Conservation (phyloP, 1,140 invertebrate genomes). For the Monochamus saltuarius region DNA sequence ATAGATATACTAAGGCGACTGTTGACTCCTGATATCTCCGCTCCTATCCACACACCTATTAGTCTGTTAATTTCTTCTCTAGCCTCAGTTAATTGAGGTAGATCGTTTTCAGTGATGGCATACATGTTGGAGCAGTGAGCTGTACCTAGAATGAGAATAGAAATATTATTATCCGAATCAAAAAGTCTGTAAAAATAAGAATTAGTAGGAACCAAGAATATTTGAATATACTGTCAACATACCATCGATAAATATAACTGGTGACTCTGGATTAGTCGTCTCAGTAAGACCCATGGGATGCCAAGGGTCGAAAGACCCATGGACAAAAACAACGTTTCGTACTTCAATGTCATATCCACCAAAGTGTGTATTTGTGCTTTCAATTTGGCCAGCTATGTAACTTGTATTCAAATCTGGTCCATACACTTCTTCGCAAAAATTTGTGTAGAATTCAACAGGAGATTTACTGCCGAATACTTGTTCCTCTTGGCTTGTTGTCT, state of each 20-base stretch:
- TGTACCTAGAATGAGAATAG: not conserved
- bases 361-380: not conserved
- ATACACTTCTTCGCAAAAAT: not conserved
- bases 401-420: not conserved
- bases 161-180: too few species aligned
- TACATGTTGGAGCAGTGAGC: slow-evolving; percentile 77
- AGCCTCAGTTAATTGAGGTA: slow-evolving; percentile 63
- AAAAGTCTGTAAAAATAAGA: too few species aligned
- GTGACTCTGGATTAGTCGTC: not conserved
- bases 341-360: slow-evolving; percentile 2
- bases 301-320: slow-evolving; percentile 9
- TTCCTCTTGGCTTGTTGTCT: too few species aligned
- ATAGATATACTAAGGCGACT: too few species aligned
- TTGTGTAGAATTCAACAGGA: not conserved
- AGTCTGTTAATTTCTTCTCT: slow-evolving; percentile 61
- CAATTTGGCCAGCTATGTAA: not conserved
- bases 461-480: not conserved
- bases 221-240: too few species aligned
- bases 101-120: slow-evolving; percentile 63
- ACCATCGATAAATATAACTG: not conserved
- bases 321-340: not conserved
- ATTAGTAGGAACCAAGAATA: too few species aligned
- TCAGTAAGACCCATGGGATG: not conserved
- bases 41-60: slow-evolving; percentile 51
- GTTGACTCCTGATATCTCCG: too few species aligned